A percentile compares a stretch with the other conserved stretches of the same genome.
phyloP scores from a whole-genome alignment of 2,888 invertebrate genomes.

The Parelbella ahira region DNA sequence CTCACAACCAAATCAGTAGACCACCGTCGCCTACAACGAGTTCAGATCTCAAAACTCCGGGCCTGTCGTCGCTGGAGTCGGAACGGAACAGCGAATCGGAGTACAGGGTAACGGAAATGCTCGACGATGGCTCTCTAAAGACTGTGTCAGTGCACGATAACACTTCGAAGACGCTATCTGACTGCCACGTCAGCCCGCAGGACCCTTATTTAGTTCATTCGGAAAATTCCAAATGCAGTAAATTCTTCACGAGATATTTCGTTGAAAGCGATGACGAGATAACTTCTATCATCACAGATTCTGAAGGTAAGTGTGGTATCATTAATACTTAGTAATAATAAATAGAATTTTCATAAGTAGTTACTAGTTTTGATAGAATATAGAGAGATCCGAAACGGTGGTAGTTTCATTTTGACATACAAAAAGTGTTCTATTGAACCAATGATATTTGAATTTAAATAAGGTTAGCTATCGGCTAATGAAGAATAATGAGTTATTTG shows the following conservation, averaged over 20 bases:
- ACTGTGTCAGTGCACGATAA: conserved; percentile 74
- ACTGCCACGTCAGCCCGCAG: conserved; percentile 65
- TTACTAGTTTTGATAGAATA: too few relatives aligned
- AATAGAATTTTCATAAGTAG: too few relatives aligned
- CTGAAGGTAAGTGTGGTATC: conserved; percentile 80
- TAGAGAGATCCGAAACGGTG: too few relatives aligned
- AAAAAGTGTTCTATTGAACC: too few relatives aligned
- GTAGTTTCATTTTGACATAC: too few relatives aligned
- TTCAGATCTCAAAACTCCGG: conserved; percentile 48
- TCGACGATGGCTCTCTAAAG: conserved; percentile 74
- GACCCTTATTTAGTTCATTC: conserved; percentile 76
- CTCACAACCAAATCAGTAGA: conserved; percentile 70
- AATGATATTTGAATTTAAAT: too few relatives aligned
- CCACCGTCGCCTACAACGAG: conserved; percentile 54
- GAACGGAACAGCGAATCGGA: conserved; percentile 71
- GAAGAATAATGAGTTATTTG: too few relatives aligned
- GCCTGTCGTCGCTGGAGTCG: conserved; percentile 49
- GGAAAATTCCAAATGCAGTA: conserved; percentile 81
- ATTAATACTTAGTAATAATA: too few relatives aligned
- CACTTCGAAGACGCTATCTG: conserved; percentile 73
- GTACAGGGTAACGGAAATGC: conserved; percentile 73
- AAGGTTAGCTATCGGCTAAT: too few relatives aligned
- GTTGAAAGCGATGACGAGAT: conserved; percentile 86
- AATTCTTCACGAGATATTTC: conserved; percentile 84
- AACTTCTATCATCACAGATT: conserved; percentile 85